These are phyloP conservation scores for Papilio polytes DNA, from an alignment of 1,140 invertebrate genomes.

Conservation along the genomic window DNA sequence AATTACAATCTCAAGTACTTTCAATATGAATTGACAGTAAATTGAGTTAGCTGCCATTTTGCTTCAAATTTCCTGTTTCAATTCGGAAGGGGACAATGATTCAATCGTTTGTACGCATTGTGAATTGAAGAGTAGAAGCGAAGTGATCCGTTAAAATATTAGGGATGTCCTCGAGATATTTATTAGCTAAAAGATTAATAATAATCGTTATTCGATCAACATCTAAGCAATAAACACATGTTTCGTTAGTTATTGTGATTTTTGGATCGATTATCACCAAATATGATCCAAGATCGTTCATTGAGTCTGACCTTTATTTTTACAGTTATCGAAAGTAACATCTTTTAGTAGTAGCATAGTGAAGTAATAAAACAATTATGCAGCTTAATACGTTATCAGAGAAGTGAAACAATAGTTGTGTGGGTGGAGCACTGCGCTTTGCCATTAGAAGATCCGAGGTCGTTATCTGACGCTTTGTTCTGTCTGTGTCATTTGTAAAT, in stretches of 20 bases:
- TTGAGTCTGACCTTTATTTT: not conserved
- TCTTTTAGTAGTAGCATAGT: not conserved
- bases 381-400: not conserved
- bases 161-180: not conserved
- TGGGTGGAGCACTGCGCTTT: not conserved
- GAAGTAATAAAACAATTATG: not conserved
- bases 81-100: not conserved
- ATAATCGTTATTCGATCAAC: no score
- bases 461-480: not conserved
- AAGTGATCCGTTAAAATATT: not conserved
- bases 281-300: no score
- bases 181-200: not conserved
- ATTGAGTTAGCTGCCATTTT: constrained; percentile 1
- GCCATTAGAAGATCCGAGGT: not conserved
- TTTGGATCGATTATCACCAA: no score
- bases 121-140: not conserved
- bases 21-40: not conserved
- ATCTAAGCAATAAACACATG: no score
- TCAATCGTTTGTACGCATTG: not conserved
- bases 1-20: not conserved
- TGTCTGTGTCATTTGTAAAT: not conserved
- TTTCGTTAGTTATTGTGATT: no score
- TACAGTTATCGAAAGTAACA: not conserved
- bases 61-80: not conserved
- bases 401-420: not conserved